These are phyloP conservation scores for Gymnoscopelus microlampas DNA, from an alignment of 2,797 vertebrate genomes.

Conservation along the genomic window DNA sequence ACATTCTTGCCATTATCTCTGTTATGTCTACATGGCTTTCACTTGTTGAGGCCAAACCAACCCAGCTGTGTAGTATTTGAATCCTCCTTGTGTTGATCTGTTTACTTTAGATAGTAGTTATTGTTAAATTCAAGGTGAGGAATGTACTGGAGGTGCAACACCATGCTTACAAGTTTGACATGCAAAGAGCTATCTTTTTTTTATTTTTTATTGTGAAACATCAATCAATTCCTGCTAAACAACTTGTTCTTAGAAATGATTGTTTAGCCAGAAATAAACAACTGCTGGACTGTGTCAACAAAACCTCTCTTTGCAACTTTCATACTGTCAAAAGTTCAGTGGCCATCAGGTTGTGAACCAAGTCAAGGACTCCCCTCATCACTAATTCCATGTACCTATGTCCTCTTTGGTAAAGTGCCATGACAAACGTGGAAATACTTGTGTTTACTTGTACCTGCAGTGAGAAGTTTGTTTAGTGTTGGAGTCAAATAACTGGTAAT, in stretches of 20 bases:
- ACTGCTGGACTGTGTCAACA: slow-evolving; percentile 20
- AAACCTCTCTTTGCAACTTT: slow-evolving; percentile 23
- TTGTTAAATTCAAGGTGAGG: background rate
- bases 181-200: slow-evolving; percentile 30
- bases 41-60: slow-evolving; percentile 30
- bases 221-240: slow-evolving; percentile 16
- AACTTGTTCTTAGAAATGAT: slow-evolving; percentile 50
- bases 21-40: slow-evolving; percentile 45
- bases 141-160: slow-evolving; percentile 6
- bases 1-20: slow-evolving; percentile 53
- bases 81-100: background rate
- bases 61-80: slow-evolving; percentile 18
- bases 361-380: slow-evolving; percentile 47
- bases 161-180: slow-evolving; percentile 24
- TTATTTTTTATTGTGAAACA: slow-evolving; percentile 19
- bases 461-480: slow-evolving; percentile 39
- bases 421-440: slow-evolving; percentile 33
- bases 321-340: slow-evolving; percentile 47
- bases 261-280: slow-evolving; percentile 36
- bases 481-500: slow-evolving; percentile 41
- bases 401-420: slow-evolving; percentile 31
- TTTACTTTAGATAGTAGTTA: background rate
- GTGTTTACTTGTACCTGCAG: slow-evolving; percentile 43
- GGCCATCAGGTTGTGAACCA: slow-evolving; percentile 53
- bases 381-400: slow-evolving; percentile 32